A percentile compares a stretch with the other conserved stretches of the same genome.
Evolutionary conservation across 2,797 vertebrate species (phyloP).

Genomic region (Vipera latastei): DNA sequence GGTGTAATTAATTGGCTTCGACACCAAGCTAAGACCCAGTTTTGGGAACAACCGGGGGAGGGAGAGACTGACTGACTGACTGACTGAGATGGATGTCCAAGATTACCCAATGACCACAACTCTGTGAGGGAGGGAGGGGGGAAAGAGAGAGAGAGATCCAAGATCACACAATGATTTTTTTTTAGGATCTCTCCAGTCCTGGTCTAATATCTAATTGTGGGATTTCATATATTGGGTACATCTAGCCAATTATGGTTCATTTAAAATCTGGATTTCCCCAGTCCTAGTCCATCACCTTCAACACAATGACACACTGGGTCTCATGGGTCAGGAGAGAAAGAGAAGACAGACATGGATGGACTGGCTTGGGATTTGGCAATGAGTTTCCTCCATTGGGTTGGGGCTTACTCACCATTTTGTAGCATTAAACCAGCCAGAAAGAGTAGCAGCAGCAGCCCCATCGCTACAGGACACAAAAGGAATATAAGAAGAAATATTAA

Average conservation of each 20-base stretch:
- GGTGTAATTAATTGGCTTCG: too few relatives aligned
- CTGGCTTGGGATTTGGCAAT: not conserved
- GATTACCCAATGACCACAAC: not conserved
- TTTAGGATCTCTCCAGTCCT: not conserved
- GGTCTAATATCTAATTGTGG: not conserved
- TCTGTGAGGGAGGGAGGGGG: not conserved
- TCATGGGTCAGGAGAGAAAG: not conserved
- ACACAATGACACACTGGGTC: not conserved
- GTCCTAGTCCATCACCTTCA: not conserved
- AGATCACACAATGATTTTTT: not conserved
- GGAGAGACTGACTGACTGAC: too few relatives aligned
- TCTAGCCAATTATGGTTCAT: not conserved
- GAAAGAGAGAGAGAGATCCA: not conserved
- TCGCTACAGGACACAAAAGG: not conserved
- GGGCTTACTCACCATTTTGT: slow-evolving; percentile 12
- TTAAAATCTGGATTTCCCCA: not conserved
- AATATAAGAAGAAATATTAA: not conserved
- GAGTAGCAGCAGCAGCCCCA: not conserved
- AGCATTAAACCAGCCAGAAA: not conserved
- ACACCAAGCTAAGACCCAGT: too few relatives aligned
- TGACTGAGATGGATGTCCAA: not conserved
- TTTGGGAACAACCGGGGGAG: too few relatives aligned
- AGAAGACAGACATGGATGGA: not conserved
- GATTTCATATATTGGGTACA: not conserved
- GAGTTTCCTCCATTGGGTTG: not conserved